A percentile compares a stretch with the other conserved stretches of the same genome.
These are phyloP conservation scores for Halyomorpha halys DNA, from an alignment of 1,140 invertebrate species.

Conservation along the genomic window DNA sequence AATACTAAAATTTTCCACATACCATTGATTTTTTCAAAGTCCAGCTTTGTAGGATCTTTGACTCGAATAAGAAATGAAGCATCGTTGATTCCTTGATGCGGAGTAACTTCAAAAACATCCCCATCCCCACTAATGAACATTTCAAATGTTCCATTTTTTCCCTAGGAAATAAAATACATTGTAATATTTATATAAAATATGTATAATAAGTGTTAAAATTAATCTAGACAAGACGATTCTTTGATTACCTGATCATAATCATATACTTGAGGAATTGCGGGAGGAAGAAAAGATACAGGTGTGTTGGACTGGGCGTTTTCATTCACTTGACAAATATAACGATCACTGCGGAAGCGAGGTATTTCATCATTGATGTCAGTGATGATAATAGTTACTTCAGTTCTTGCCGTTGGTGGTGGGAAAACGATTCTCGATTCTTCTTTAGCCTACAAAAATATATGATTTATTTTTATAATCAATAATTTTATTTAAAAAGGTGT, in stretches of 20 bases:
- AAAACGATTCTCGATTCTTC: slow-evolving; percentile 49
- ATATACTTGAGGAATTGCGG: slow-evolving; percentile 72
- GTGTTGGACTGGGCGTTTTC: slow-evolving; percentile 87
- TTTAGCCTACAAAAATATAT: slow-evolving; percentile 45
- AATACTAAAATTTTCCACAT: neutral
- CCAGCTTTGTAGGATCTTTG: slow-evolving; percentile 67
- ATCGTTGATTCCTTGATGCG: slow-evolving; percentile 79
- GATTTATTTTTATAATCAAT: slow-evolving; percentile 17
- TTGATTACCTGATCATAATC: slow-evolving; percentile 76
- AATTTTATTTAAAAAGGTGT: too few species aligned
- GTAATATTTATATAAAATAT: neutral
- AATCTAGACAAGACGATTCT: too few species aligned
- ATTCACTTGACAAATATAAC: slow-evolving; percentile 78
- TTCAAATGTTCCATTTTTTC: slow-evolving; percentile 83
- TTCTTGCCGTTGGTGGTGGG: slow-evolving; percentile 63
- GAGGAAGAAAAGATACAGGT: slow-evolving; percentile 73
- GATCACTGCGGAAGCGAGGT: slow-evolving; percentile 64
- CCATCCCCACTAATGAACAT: slow-evolving; percentile 68
- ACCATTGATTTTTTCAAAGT: slow-evolving; percentile 61
- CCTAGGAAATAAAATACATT: slow-evolving; percentile 43
- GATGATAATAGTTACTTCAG: slow-evolving; percentile 84
- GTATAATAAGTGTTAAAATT: too few species aligned
- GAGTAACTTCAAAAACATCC: slow-evolving; percentile 81
- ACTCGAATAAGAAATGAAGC: slow-evolving; percentile 84
- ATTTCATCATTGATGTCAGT: slow-evolving; percentile 92